phyloP scores from a whole-genome alignment of 2,113 vertebrate species.

The Platysteira castanea region DNA sequence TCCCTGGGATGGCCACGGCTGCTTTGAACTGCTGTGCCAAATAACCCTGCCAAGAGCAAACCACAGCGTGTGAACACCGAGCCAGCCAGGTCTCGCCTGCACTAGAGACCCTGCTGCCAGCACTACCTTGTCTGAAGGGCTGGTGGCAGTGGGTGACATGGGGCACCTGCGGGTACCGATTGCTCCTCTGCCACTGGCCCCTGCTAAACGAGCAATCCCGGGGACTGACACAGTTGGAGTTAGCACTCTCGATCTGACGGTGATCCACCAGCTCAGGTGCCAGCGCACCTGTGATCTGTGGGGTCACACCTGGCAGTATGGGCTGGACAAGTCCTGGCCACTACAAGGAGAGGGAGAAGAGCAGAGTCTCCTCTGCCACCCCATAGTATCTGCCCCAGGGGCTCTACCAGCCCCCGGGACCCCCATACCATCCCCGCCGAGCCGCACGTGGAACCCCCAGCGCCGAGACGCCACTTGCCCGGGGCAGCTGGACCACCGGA shows the following conservation, averaged over 20 bases:
- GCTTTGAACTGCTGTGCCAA: background rate
- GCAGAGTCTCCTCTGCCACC: background rate
- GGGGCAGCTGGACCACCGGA: background rate
- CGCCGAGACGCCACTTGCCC: background rate
- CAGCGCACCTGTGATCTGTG: background rate
- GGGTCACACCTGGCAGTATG: background rate
- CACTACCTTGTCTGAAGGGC: background rate
- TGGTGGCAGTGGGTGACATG: background rate
- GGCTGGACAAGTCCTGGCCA: background rate
- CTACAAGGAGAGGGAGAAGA: background rate
- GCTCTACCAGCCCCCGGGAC: background rate
- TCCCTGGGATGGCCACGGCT: background rate
- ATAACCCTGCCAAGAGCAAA: background rate
- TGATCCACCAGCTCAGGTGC: background rate
- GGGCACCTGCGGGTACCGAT: background rate
- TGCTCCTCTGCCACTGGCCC: background rate
- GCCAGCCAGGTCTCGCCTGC: background rate
- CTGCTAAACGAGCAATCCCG: background rate
- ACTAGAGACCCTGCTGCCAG: background rate
- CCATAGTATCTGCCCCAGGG: no score
- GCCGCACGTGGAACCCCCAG: background rate
- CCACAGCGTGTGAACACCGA: background rate
- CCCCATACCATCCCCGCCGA: background rate
- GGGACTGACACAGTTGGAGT: fast-evolving
- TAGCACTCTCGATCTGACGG: background rate